Evolutionary conservation across 1,140 invertebrate genomes (phyloP).

Genomic region (Aphelinus certus): DNA sequence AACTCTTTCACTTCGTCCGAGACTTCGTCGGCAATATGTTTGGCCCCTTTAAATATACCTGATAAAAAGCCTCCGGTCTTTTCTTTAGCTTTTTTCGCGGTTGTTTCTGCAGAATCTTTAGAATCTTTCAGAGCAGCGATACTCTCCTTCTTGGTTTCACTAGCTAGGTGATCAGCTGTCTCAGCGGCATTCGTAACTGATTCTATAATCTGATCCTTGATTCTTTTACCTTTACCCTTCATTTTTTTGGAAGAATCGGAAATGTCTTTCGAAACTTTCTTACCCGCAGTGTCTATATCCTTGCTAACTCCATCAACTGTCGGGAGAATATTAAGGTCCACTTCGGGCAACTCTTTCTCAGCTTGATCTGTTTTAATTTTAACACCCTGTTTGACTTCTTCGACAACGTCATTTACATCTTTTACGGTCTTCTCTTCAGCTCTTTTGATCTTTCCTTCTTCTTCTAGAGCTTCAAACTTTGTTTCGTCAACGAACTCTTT

Average conservation of each 20-base stretch:
- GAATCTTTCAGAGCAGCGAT: slow-evolving; percentile 10
- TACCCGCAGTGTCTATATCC: slow-evolving; percentile 10
- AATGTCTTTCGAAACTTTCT: background rate
- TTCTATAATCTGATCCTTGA: slow-evolving; percentile 7
- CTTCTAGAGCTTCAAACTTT: slow-evolving; percentile 41
- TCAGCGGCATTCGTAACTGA: background rate
- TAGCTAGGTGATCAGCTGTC: background rate
- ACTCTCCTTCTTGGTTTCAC: background rate
- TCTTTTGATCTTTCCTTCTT: slow-evolving; percentile 27
- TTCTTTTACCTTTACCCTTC: background rate
- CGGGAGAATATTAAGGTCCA: too few relatives aligned
- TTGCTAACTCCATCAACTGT: background rate
- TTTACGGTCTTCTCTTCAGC: background rate
- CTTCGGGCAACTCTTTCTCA: background rate
- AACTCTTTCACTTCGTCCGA: slow-evolving; percentile 53
- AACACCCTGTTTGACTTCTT: background rate
- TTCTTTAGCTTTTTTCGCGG: slow-evolving; percentile 37
- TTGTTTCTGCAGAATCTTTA: slow-evolving; percentile 3
- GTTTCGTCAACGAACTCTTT: slow-evolving; percentile 47
- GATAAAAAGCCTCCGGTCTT: slow-evolving; percentile 45
- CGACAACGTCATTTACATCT: background rate
- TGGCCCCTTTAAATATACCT: slow-evolving; percentile 47
- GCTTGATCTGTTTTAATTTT: slow-evolving; percentile 28
- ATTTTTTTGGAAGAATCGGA: slow-evolving; percentile 1
- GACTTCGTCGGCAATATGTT: slow-evolving; percentile 54